Base-by-base conservation (phyloP, 1,140 invertebrate species). In the Anastrepha obliqua region DNA sequence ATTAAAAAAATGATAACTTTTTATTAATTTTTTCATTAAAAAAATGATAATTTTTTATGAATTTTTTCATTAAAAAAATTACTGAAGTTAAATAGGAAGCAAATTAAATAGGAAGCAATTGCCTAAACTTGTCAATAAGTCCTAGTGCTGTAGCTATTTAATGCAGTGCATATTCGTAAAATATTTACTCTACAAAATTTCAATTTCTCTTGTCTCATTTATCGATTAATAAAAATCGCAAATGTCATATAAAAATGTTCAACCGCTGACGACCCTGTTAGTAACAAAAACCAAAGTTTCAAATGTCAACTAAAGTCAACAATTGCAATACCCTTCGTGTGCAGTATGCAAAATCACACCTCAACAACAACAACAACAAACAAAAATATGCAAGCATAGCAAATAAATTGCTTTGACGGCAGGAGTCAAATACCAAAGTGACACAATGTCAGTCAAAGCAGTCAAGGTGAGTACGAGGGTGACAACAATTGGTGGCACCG, bases 401-500 rank as follows among this genome's bases (percentile, higher is more conserved):
- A 81, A 15, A 81, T 81, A 81, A 81, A 81, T 81, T 55, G 47
- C 74, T 58, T 55, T 81, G 74, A 81, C 74, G 7, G 47, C 17
- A 29, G 74, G 74, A 81, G 74, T 81, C 74, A 81, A 81, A 81
- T 81, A 81, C 74, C 74, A 81, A 81, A 81, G 74, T 51, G 74
- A 81, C 74, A 51, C 47, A 81, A 55, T 81, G 74, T 55, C 74
- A 58, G 44, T 81, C 74, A 81, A 81, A 17, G 74, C n/a, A n/a
- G 44, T 44, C 74, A 81, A 81, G n/a, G 74, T 51, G 74, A 55
- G n/a, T 17, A 0, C 11, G 47, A 74, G 47, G 74, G n/a, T 20
- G 47, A 17, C 64, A 39, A 39, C 29, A 67, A 2, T 67, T 5
- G 74, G 5, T 20, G 47, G 74, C 74, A 81, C n/a, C 51, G 15